Conservation (phyloP, 2,113 vertebrate genomes). For the Dendropsophus ebraccatus region DNA sequence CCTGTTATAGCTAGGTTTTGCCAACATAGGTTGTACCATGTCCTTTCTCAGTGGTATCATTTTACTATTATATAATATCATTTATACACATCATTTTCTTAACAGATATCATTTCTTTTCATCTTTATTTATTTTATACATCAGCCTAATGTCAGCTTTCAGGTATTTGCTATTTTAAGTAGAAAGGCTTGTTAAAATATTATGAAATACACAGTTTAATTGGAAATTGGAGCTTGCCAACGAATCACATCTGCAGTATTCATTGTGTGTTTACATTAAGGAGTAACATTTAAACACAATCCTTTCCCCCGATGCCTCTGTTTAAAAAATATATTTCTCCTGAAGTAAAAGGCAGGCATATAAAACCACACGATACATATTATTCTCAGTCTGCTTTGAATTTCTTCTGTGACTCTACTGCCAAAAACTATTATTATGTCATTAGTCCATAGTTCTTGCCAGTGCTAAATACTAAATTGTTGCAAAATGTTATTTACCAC, state of each 20-base stretch:
- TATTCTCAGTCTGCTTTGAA: conserved; percentile 54
- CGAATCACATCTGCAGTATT: conserved; percentile 71
- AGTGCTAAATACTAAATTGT: conserved; percentile 67
- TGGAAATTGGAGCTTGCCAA: conserved; percentile 65
- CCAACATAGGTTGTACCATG: background rate
- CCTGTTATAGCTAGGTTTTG: background rate
- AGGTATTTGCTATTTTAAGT: conserved; percentile 66
- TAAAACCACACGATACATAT: conserved; percentile 63
- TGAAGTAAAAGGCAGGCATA: conserved; percentile 57
- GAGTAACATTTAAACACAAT: conserved; percentile 63
- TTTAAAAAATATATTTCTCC: conserved; percentile 66
- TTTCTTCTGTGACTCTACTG: conserved; percentile 55
- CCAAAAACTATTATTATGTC: conserved; percentile 69
- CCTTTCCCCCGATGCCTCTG: conserved; percentile 60
- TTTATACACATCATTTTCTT: background rate
- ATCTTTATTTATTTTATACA: background rate
- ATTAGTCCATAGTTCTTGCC: conserved; percentile 67
- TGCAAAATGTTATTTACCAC: conserved; percentile 63
- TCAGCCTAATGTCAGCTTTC: conserved; percentile 51
- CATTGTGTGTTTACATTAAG: conserved; percentile 66
- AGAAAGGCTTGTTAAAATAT: conserved; percentile 71
- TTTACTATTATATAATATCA: background rate
- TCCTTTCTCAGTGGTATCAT: background rate
- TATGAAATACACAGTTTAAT: conserved; percentile 65
- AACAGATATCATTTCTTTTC: background rate